Percentiles rank a stretch among this genome's conserved stretches.
phyloP scores from a whole-genome alignment of 2,888 invertebrate genomes.

The Drosophila sordidula region DNA sequence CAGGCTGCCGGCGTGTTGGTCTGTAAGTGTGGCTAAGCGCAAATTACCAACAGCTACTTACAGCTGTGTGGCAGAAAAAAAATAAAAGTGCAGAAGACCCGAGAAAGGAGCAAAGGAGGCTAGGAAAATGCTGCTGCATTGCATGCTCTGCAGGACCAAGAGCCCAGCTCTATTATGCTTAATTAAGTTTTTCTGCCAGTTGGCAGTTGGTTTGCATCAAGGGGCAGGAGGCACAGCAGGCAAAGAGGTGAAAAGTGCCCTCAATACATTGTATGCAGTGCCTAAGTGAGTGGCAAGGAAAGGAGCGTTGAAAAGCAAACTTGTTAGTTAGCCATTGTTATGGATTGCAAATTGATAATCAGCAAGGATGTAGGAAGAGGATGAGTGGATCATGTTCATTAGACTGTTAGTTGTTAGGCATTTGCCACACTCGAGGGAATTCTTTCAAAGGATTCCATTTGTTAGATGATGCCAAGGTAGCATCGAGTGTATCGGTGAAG shows the following conservation, averaged over 20 bases:
- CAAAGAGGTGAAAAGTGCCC: constrained; percentile 35
- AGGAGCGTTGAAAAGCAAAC: constrained; percentile 13
- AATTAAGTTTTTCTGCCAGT: constrained; percentile 68
- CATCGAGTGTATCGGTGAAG: too few species aligned
- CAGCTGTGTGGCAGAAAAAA: constrained; percentile 16
- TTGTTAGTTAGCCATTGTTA: constrained; percentile 49
- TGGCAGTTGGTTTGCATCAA: constrained; percentile 41
- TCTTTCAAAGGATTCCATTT: background rate
- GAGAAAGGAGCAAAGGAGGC: constrained; percentile 5
- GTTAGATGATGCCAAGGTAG: background rate
- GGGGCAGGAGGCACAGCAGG: constrained; percentile 20
- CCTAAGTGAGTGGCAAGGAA: constrained; percentile 17
- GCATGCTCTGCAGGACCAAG: constrained; percentile 15
- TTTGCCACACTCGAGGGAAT: constrained; percentile 1
- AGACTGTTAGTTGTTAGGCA: background rate
- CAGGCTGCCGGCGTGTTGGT: constrained; percentile 47
- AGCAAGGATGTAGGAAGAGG: background rate
- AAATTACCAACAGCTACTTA: constrained; percentile 79
- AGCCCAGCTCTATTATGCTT: constrained; percentile 70
- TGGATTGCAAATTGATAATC: constrained; percentile 23
- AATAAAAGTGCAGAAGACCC: background rate
- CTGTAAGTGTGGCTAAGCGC: constrained; percentile 75
- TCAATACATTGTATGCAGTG: constrained; percentile 30
- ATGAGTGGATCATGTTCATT: background rate
- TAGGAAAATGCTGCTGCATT: constrained; percentile 31